phyloP scores from a whole-genome alignment of 2,113 vertebrate species.

The Istiophorus platypterus region DNA sequence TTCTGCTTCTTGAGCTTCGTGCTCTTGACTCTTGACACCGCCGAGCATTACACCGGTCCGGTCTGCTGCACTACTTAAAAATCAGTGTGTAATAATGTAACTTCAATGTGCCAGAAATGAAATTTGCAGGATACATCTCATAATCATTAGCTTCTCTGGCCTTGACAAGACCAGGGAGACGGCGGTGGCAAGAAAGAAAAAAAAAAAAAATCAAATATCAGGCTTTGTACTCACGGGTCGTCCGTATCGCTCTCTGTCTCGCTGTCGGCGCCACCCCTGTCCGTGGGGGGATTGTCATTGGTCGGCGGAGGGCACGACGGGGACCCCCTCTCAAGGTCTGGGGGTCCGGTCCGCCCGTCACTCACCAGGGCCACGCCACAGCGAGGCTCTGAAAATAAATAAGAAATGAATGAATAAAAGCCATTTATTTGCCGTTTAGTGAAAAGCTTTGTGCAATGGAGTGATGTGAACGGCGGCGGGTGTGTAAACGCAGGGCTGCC shows the following conservation, averaged over 20 bases:
- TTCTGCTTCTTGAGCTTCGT: slow-evolving; percentile 2
- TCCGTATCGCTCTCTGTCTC: slow-evolving; percentile 94
- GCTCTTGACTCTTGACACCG: not conserved
- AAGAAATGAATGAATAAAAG: too few relatives aligned
- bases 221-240: slow-evolving; percentile 86
- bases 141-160: not conserved
- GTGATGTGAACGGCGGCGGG: not conserved
- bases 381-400: slow-evolving; percentile 82
- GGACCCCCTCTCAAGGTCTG: slow-evolving; percentile 79
- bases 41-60: not conserved
- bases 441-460: not conserved
- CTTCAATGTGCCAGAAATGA: not conserved
- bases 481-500: slow-evolving; percentile 12
- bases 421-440: not conserved
- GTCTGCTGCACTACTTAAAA: not conserved
- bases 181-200: too few relatives aligned
- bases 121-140: not conserved
- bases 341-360: slow-evolving; percentile 79
- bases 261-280: slow-evolving; percentile 86
- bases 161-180: too few relatives aligned
- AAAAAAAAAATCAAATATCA: not conserved
- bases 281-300: slow-evolving; percentile 83
- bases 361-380: slow-evolving; percentile 81
- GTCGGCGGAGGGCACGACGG: slow-evolving; percentile 81
- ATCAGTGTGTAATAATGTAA: not conserved